These are phyloP conservation scores for Scolopax bukidnonensis DNA, from an alignment of 2,797 vertebrate species.

Conservation along the genomic window DNA sequence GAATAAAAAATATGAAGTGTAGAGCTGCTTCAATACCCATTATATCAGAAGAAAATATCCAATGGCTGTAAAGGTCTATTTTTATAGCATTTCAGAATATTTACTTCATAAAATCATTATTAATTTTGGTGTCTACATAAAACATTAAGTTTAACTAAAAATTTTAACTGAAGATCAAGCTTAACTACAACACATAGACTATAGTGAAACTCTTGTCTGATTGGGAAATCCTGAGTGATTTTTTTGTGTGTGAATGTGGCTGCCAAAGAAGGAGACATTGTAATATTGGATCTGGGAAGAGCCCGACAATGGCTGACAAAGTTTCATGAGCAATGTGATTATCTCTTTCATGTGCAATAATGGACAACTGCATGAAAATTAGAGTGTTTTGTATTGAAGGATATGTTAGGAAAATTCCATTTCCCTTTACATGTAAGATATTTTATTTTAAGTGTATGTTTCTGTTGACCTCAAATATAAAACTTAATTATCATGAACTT, in stretches of 20 bases:
- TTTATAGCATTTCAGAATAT: neutral
- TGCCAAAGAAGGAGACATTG: neutral
- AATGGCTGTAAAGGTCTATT: neutral
- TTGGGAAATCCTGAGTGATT: neutral
- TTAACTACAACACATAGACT: neutral
- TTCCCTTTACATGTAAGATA: neutral
- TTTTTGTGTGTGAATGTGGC: neutral
- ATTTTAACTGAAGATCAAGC: neutral
- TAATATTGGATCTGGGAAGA: neutral
- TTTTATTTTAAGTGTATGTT: neutral
- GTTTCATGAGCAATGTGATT: neutral
- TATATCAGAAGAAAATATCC: neutral
- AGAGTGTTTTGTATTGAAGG: neutral
- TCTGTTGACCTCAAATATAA: slow-evolving; percentile 41
- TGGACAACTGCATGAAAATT: neutral
- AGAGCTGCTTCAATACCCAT: neutral
- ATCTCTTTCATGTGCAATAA: neutral
- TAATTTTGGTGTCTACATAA: neutral
- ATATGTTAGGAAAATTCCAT: slow-evolving; percentile 26
- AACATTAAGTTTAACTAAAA: neutral
- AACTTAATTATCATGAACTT: neutral
- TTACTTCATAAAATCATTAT: neutral
- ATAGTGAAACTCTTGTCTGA: neutral
- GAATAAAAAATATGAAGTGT: neutral
- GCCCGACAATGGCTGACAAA: neutral